Evolutionary conservation across 2,113 vertebrate genomes (phyloP).

Genomic region (Chrysemys picta): DNA sequence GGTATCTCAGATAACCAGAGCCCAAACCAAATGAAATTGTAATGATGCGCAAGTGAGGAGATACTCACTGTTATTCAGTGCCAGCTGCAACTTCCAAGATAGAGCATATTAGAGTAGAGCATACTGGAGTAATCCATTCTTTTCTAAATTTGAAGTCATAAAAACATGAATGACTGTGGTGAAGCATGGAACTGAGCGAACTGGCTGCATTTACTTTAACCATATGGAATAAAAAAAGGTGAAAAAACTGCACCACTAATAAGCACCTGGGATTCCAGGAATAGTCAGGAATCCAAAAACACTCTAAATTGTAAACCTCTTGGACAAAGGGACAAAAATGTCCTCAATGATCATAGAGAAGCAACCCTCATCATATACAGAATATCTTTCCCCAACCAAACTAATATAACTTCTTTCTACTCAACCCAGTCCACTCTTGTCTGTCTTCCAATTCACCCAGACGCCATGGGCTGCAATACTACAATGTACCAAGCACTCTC

Average conservation of each 20-base stretch:
- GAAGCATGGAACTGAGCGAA: too few species aligned
- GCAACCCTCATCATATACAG: not conserved
- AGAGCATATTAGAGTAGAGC: not conserved
- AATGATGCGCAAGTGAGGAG: slow-evolving; percentile 60
- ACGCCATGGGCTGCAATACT: not conserved
- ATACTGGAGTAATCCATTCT: slow-evolving; percentile 47
- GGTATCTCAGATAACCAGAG: slow-evolving; percentile 64
- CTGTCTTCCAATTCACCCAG: accelerated
- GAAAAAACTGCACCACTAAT: too few species aligned
- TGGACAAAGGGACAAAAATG: accelerated
- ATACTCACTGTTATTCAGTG: slow-evolving; percentile 15
- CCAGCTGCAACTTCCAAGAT: slow-evolving; percentile 67
- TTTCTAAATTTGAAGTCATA: slow-evolving; percentile 49
- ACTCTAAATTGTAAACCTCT: not conserved
- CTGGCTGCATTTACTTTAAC: too few species aligned
- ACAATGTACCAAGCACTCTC: too few species aligned
- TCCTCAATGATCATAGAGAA: not conserved
- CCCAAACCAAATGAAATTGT: slow-evolving; percentile 70
- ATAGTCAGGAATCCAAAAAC: slow-evolving; percentile 29
- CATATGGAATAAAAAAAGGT: too few species aligned
- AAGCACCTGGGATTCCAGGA: not conserved
- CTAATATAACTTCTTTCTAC: not conserved
- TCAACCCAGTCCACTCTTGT: not conserved
- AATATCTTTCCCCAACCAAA: not conserved
- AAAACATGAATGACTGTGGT: not conserved